A percentile compares a stretch with the other conserved stretches of the same genome.
Evolutionary conservation across 37 sponge, comb jelly and placozoan species (phyloP).

Genomic region (Oopsacas minuta): DNA sequence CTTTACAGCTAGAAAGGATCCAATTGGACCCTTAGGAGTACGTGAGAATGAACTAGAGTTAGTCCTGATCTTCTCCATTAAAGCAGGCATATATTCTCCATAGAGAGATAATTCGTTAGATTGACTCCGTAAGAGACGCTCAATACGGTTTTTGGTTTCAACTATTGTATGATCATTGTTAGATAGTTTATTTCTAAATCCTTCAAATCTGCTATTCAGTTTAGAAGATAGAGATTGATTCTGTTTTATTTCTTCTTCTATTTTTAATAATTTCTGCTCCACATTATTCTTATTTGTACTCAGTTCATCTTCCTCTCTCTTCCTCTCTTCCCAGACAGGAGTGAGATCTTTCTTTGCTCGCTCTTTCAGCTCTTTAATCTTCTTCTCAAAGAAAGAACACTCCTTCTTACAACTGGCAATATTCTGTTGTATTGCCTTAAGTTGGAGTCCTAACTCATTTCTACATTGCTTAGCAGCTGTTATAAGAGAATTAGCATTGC

Average conservation of each 20-base stretch:
- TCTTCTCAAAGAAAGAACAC: slow-evolving; percentile 20
- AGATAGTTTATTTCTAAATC: slow-evolving; percentile 1
- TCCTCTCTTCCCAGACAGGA: neutral
- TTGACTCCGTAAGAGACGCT: slow-evolving; percentile 26
- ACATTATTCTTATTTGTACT: neutral
- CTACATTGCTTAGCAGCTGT: neutral
- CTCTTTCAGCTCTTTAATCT: slow-evolving; percentile 19
- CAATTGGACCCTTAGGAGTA: slow-evolving; percentile 55
- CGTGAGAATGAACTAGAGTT: slow-evolving; percentile 21
- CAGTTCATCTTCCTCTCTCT: slow-evolving; percentile 27
- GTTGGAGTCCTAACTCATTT: neutral
- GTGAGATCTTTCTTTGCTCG: neutral
- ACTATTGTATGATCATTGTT: neutral
- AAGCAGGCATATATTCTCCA: slow-evolving; percentile 33
- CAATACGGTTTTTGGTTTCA: slow-evolving; percentile 24
- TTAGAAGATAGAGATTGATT: neutral
- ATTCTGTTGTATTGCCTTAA: neutral
- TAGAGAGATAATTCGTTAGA: slow-evolving; percentile 29
- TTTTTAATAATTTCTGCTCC: neutral
- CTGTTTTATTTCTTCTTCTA: slow-evolving; percentile 20
- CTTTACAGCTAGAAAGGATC: slow-evolving; percentile 33
- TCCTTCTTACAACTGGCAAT: slow-evolving; percentile 15
- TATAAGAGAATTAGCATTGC: neutral
- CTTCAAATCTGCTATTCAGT: neutral
- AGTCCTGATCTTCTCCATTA: slow-evolving; percentile 28